Conservation (phyloP, 2,888 invertebrate species). For the Artemia sinica region DNA sequence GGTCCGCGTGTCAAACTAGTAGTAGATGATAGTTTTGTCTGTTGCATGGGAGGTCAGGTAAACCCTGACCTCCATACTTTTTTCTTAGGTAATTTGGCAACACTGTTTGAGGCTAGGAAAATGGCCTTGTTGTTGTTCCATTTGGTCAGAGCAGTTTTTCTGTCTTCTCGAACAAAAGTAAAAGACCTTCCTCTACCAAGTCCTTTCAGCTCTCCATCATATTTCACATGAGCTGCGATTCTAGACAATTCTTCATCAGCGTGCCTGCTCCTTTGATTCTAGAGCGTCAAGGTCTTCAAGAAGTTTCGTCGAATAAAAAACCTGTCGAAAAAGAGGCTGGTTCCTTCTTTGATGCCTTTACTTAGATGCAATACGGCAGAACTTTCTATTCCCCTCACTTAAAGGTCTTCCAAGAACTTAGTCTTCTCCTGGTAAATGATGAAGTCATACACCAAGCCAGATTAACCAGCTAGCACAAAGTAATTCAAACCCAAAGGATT, state of each 20-base stretch:
- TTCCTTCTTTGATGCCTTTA: constrained; percentile 11
- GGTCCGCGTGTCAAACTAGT: too few species aligned
- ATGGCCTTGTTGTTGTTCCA: constrained; percentile 23
- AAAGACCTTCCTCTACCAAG: constrained; percentile 16
- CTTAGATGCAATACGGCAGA: neutral
- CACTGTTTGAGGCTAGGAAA: neutral
- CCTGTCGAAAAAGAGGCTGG: constrained; percentile 20
- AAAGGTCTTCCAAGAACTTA: constrained; percentile 8
- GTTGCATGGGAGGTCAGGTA: too few species aligned
- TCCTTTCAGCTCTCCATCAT: constrained; percentile 15
- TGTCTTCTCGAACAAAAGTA: constrained; percentile 16
- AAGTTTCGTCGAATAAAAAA: constrained; percentile 21
- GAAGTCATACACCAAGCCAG: constrained; percentile 20
- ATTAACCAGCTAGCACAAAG: constrained; percentile 19
- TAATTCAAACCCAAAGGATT: constrained; percentile 19
- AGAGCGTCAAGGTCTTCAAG: constrained; percentile 15
- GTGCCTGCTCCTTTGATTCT: constrained; percentile 17
- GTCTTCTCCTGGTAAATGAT: constrained; percentile 20
- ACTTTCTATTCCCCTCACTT: constrained; percentile 16
- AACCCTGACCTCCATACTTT: too few species aligned
- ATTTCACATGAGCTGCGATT: constrained; percentile 2
- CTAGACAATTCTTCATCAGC: constrained; percentile 19
- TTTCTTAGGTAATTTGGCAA: too few species aligned
- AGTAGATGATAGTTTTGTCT: too few species aligned
- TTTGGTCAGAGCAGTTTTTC: constrained; percentile 19